phyloP scores from a whole-genome alignment of 64 coral and sea anemone species.

The Montipora sp. region DNA sequence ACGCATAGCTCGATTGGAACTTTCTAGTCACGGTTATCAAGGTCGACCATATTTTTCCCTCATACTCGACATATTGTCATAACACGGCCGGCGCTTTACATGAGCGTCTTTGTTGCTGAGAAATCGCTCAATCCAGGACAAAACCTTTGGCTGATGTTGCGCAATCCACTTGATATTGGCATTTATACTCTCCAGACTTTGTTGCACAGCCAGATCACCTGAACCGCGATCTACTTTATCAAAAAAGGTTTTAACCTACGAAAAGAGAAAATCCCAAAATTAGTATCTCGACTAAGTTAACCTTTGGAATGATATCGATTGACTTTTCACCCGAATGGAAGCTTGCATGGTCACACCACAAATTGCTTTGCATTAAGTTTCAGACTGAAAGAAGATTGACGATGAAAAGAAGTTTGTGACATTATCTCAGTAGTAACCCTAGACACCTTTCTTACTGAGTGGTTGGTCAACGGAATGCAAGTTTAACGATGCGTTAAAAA shows the following conservation, averaged over 20 bases:
- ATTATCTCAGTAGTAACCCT: no score
- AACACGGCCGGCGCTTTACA: neutral
- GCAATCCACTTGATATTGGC: slow-evolving; percentile 77
- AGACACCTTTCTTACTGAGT: no score
- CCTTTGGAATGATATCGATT: neutral
- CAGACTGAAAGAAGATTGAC: no score
- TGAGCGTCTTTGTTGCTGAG: neutral
- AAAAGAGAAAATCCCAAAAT: neutral
- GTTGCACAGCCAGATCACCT: slow-evolving; percentile 57
- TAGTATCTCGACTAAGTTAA: neutral
- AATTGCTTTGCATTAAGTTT: no score
- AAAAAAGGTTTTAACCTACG: slow-evolving; percentile 70
- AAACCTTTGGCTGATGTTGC: neutral
- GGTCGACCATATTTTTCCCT: slow-evolving; percentile 29
- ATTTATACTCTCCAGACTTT: slow-evolving; percentile 71
- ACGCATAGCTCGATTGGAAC: no score
- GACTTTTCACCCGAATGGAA: neutral
- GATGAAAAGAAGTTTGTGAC: no score
- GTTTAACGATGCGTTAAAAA: no score
- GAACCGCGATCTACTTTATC: slow-evolving; percentile 16
- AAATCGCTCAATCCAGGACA: slow-evolving; percentile 19
- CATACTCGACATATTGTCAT: neutral
- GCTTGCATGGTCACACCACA: no score
- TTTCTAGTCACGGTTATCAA: neutral
- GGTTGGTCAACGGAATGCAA: no score